Conservation (phyloP, 2,113 vertebrate genomes). For the Burhinus bistriatus region DNA sequence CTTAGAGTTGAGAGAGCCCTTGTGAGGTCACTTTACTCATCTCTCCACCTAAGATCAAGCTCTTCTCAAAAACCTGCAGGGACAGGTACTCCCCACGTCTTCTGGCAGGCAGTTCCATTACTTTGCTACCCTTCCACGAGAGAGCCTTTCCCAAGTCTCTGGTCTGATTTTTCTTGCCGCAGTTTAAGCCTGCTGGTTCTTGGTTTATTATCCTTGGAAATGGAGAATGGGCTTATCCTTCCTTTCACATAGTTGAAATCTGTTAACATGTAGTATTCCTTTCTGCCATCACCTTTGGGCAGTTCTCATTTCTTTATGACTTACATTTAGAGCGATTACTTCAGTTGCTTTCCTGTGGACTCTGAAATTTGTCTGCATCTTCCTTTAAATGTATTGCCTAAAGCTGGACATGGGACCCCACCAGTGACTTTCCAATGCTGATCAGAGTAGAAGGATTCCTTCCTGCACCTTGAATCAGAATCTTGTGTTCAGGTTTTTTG, state of each 20-base stretch:
- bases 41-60: background rate
- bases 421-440: background rate
- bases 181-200: background rate
- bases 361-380: background rate
- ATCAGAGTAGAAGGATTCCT: background rate
- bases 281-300: background rate
- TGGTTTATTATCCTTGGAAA: background rate
- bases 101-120: background rate
- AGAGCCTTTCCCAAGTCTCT: background rate
- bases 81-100: background rate
- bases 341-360: background rate
- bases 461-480: background rate
- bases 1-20: background rate
- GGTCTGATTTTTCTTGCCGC: background rate
- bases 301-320: background rate
- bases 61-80: background rate
- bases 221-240: background rate
- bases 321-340: background rate
- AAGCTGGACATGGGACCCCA: background rate
- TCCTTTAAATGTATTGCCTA: background rate
- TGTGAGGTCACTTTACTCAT: background rate
- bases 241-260: background rate
- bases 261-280: background rate
- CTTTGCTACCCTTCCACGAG: background rate
- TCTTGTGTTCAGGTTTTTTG: background rate